Evolutionary conservation across 2,888 invertebrate species (phyloP), one percentile per base, ranked within the genome.

Genomic region (Endomychus coccineus): DNA sequence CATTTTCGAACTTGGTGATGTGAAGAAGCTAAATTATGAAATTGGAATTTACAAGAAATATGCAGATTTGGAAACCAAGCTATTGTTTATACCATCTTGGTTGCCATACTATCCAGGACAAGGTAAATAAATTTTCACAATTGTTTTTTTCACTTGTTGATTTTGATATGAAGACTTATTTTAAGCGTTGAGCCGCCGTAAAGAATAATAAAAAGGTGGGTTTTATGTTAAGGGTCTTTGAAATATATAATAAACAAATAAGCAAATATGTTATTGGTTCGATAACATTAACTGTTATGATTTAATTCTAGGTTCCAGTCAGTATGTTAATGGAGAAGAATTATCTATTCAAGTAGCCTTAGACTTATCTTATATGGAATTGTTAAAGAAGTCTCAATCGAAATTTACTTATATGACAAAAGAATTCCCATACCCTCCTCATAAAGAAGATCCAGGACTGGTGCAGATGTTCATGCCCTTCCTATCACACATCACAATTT

Each of bases 261-360:
- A 25, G 25, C 6, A 7, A 21, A 6, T 21, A 21, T 21, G 6
- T 21, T 21, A 9, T 7, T 21, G 6, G 9, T 7, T n/a, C n/a
- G n/a, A n/a, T n/a, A 25, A 25, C 13, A 25, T 4, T 24, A 6
- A 24, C 4, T 6, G 39, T 17, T 35, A 19, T 14, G n/a, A 5
- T 37, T 29, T 21, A 24, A 23, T 33, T 49, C 7, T 40, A 67
- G 66, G 54, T 42, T 52, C 57, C 13, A 62, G 66, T 40, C 61
- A 63, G 28, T 68, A 68, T 34, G 33, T 38, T 11, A 58, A 50
- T 41, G 70, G 69, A 59, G 59, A 56, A 13, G 78, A 79, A 50
- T 61, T 78, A 48, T 61, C 66, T 1, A 48, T 80, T 1, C 79
- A 81, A 55, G 67, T 73, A 62, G 70, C 75, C 0, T 59, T 81